Percentiles rank a stretch among this genome's conserved stretches.
These are phyloP conservation scores for Chamaea fasciata DNA, from an alignment of 2,113 vertebrate genomes.

Conservation along the genomic window DNA sequence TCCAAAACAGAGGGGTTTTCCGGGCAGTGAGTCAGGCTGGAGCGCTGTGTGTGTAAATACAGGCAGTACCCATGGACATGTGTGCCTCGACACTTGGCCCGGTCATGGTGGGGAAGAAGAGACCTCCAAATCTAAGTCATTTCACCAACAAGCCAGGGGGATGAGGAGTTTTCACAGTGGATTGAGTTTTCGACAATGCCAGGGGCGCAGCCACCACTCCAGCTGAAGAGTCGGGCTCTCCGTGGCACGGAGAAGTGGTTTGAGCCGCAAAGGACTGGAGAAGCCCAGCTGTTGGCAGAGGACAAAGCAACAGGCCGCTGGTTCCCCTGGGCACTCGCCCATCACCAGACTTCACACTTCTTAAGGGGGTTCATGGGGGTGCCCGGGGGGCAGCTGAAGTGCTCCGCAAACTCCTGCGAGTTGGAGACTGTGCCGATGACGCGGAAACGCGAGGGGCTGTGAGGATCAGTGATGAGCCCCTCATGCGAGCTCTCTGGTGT, in stretches of 20 bases:
- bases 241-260: neutral
- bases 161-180: constrained; percentile 56
- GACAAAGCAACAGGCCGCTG: neutral
- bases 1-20: neutral
- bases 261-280: neutral
- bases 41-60: neutral
- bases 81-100: rapidly evolving
- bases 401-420: constrained; percentile 86
- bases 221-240: neutral
- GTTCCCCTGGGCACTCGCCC: neutral
- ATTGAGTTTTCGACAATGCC: neutral
- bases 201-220: neutral
- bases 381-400: constrained; percentile 82
- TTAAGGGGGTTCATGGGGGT: constrained; percentile 89
- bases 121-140: neutral
- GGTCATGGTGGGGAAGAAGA: neutral
- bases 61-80: neutral
- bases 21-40: neutral
- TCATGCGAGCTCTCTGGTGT: constrained; percentile 93
- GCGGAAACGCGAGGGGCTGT: constrained; percentile 91
- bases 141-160: neutral
- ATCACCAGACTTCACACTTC: constrained; percentile 96
- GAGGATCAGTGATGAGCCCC: constrained; percentile 92
- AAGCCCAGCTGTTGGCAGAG: neutral
- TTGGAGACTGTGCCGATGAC: constrained; percentile 94